Evolutionary conservation across 2,113 vertebrate species (phyloP).

Genomic region (Silurus asotus): DNA sequence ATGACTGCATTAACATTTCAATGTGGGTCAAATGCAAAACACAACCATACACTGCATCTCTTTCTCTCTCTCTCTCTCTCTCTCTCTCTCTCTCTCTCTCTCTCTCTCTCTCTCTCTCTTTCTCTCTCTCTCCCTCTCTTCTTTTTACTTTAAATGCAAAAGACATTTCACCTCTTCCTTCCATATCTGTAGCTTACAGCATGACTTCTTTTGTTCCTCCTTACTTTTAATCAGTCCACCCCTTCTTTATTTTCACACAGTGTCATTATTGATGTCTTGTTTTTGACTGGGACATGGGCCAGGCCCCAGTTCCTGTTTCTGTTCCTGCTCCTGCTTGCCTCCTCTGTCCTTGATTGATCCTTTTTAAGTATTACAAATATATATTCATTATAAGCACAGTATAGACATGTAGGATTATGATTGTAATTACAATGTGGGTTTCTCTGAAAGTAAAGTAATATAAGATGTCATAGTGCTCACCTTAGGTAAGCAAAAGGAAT

Average conservation of each 20-base stretch:
- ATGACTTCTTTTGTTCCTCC: conserved; percentile 53
- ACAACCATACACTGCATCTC: background rate
- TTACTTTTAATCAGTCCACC: conserved; percentile 63
- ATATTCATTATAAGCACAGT: conserved; percentile 23
- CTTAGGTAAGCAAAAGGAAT: background rate
- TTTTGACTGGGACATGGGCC: conserved; percentile 61
- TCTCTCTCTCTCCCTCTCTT: background rate
- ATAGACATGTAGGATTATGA: background rate
- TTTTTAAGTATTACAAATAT: conserved; percentile 38
- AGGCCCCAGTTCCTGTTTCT: conserved; percentile 61
- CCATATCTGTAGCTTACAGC: background rate
- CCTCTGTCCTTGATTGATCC: conserved; percentile 64
- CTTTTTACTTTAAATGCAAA: background rate
- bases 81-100: too few relatives aligned
- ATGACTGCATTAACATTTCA: conserved; percentile 63
- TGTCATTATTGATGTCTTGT: conserved; percentile 68
- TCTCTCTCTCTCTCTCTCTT: background rate
- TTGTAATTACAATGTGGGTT: conserved; percentile 10
- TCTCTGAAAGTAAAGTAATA: background rate
- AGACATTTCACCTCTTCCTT: background rate
- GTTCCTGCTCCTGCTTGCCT: conserved; percentile 17
- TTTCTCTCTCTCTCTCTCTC: background rate
- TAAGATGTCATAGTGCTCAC: background rate
- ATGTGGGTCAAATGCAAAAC: conserved; percentile 17
- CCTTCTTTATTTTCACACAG: conserved; percentile 54